Evolutionary conservation across 1,140 invertebrate genomes (phyloP).

Genomic region (Probaryconus sp.): DNA sequence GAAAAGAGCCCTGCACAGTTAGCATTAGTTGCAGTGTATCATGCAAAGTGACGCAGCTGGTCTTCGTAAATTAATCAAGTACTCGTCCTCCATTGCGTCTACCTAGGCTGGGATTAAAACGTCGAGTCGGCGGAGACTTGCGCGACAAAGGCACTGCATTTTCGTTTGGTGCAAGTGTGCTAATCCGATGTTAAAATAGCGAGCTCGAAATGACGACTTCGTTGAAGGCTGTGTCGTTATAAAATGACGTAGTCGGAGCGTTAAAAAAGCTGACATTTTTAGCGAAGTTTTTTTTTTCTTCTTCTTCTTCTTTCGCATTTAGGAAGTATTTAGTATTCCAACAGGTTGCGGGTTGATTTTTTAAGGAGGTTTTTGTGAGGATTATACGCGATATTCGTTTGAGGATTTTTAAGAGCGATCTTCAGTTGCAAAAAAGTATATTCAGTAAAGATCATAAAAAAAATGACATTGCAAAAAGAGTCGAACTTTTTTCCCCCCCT

Average conservation of each 20-base stretch:
- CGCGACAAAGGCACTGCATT: slow-evolving; percentile 34
- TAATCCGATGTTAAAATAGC: slow-evolving; percentile 56
- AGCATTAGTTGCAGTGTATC: slow-evolving; percentile 50
- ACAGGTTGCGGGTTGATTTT: too few relatives aligned
- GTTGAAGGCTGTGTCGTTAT: slow-evolving; percentile 30
- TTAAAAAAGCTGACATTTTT: slow-evolving; percentile 11
- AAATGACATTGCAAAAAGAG: too few relatives aligned
- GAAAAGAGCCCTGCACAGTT: slow-evolving; percentile 39
- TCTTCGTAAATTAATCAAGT: slow-evolving; percentile 69
- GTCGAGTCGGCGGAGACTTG: slow-evolving; percentile 39
- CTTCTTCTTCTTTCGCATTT: too few relatives aligned
- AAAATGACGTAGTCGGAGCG: slow-evolving; percentile 10
- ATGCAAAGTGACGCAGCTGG: slow-evolving; percentile 66
- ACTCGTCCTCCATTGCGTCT: slow-evolving; percentile 62
- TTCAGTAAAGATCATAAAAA: too few relatives aligned
- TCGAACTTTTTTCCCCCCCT: neutral
- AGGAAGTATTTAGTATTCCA: too few relatives aligned
- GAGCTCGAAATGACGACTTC: slow-evolving; percentile 40
- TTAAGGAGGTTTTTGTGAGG: too few relatives aligned
- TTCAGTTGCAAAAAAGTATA: too few relatives aligned
- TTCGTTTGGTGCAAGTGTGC: slow-evolving; percentile 50
- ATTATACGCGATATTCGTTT: too few relatives aligned
- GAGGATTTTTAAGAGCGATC: too few relatives aligned
- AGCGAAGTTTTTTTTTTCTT: too few relatives aligned
- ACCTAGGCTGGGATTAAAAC: slow-evolving; percentile 60